phyloP scores from a whole-genome alignment of 2,888 invertebrate genomes.

The Ormia ochracea region DNA sequence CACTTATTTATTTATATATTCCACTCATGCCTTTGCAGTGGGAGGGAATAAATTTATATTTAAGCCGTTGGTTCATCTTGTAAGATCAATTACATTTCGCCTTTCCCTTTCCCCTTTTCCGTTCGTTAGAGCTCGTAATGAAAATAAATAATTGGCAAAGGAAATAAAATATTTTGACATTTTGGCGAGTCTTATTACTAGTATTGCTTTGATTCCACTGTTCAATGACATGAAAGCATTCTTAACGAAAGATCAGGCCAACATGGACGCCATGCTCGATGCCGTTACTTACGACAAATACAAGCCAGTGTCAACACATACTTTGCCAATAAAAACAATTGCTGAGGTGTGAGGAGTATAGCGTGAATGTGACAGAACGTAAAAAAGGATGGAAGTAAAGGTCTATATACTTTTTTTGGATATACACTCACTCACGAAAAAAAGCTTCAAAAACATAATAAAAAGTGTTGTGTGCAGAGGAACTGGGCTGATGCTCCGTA shows the following conservation, averaged over 20 bases:
- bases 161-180: no score
- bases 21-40: constrained; percentile 27
- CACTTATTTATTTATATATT: constrained; percentile 13
- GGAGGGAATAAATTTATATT: background rate
- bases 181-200: background rate
- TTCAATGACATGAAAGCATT: constrained; percentile 19
- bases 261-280: constrained; percentile 67
- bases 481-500: background rate
- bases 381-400: constrained; percentile 19
- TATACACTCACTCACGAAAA: background rate
- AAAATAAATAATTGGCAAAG: no score
- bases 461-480: background rate
- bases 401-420: background rate
- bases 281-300: constrained; percentile 76
- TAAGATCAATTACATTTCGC: no score
- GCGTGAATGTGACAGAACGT: constrained; percentile 37
- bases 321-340: constrained; percentile 69
- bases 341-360: constrained; percentile 20
- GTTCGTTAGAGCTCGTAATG: no score
- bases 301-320: constrained; percentile 76
- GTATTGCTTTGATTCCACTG: constrained; percentile 27
- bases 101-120: no score
- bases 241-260: constrained; percentile 53
- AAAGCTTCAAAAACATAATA: background rate
- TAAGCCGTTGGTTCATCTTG: background rate